Conservation (phyloP, 2,113 vertebrate species). For the Catharus bicknelli region DNA sequence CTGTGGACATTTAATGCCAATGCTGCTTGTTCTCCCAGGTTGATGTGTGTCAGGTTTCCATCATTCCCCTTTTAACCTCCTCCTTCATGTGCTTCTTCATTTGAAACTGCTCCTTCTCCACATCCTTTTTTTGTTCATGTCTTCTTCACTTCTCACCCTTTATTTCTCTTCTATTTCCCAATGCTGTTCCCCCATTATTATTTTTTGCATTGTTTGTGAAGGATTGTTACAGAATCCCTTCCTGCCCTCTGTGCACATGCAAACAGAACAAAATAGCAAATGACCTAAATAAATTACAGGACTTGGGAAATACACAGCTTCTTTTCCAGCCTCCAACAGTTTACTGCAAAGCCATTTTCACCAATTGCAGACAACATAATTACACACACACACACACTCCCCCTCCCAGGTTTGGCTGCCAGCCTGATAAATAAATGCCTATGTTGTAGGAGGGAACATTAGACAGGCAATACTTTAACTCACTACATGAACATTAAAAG, state of each 20-base stretch:
- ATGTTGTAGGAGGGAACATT: background rate
- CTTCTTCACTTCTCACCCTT: background rate
- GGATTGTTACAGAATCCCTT: background rate
- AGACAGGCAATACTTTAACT: slow-evolving; percentile 47
- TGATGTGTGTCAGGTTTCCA: background rate
- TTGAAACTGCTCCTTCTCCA: background rate
- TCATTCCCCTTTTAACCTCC: background rate
- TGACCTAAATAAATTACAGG: slow-evolving; percentile 52
- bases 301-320: slow-evolving; percentile 37
- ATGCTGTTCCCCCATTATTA: background rate
- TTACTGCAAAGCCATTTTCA: slow-evolving; percentile 56
- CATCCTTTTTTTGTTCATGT: background rate
- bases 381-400: background rate
- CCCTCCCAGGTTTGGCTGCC: slow-evolving; percentile 37
- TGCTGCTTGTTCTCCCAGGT: background rate
- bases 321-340: slow-evolving; percentile 46
- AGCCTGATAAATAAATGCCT: slow-evolving; percentile 57
- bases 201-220: background rate
- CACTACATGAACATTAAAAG: slow-evolving; percentile 37
- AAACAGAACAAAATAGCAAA: slow-evolving; percentile 37
- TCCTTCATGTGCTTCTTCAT: background rate
- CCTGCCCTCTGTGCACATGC: background rate
- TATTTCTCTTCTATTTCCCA: background rate
- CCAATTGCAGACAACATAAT: slow-evolving; percentile 57
- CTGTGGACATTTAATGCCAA: background rate